Conservation (phyloP, 2,797 vertebrate genomes). For the Pipistrellus pipistrellus region DNA sequence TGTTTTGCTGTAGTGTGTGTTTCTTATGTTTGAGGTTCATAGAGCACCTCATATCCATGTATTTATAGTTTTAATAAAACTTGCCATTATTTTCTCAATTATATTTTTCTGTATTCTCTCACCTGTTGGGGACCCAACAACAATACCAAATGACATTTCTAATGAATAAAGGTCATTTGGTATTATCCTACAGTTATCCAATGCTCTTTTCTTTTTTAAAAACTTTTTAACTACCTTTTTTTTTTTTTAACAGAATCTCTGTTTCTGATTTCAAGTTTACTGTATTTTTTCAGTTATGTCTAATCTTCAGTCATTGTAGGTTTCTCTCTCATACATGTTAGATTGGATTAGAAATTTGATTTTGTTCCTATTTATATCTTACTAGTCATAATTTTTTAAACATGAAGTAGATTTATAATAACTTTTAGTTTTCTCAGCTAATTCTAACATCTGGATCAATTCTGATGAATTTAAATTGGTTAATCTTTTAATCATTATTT, state of each 20-base stretch:
- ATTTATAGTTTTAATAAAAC: neutral
- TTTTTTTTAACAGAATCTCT: slow-evolving; percentile 26
- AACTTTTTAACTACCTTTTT: neutral
- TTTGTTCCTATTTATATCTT: slow-evolving; percentile 2
- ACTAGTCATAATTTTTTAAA: neutral
- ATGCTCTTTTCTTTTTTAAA: neutral
- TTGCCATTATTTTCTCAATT: neutral
- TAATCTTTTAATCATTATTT: neutral
- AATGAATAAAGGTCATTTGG: neutral
- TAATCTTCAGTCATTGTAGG: neutral
- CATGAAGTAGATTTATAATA: neutral
- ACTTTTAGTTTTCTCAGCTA: neutral
- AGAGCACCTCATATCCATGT: neutral
- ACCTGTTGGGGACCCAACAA: neutral
- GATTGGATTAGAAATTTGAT: neutral
- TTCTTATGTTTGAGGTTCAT: neutral
- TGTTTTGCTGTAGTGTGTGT: neutral
- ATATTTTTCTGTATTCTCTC: neutral
- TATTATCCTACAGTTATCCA: neutral
- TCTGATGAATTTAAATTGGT: neutral
- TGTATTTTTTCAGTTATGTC: neutral
- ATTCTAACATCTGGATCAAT: neutral
- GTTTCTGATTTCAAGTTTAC: neutral
- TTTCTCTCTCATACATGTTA: neutral
- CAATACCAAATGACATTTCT: neutral